Base-by-base conservation (phyloP, 2,888 invertebrate species). In the Morpho deidamia region DNA sequence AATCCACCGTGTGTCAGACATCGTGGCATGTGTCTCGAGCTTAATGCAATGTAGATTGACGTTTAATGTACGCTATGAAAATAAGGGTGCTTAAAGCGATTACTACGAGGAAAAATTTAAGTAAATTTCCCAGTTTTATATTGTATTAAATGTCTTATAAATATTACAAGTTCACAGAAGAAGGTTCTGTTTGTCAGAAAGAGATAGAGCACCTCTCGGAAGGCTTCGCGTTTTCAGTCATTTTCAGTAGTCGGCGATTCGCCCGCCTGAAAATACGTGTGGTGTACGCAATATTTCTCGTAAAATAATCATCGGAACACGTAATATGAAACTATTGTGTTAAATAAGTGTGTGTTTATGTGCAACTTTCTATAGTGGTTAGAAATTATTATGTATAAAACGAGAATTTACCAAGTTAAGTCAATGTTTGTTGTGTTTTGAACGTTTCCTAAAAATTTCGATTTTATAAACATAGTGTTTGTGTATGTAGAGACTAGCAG, bases 151-250 rank as follows among this genome's bases (percentile, higher is more conserved):
- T 54, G 56, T 50, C 49, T 60, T 56, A 58, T 53, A 59, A 59
- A 62, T 63, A 60, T 59, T 59, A 51, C 49, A 60, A 61, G 60
- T 59, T 57, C 51, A 56, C 51, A 54, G 62, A 60, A 64, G 61
- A 60, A 64, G 61, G 59, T 51, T 59, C 47, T 55, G 48, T 56
- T 51, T 12, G 63, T 56, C 53, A 35, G 68, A 69, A 53, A 61
- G 65, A 60, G 69, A 69, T 14, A 49, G 63, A 35, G 11, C 38
- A 41, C 52, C 47, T 33, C 51, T 60, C 60, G 59, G 56, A 51
- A 47, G 50, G 51, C 38, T 53, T 58, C 59, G 57, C 61, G 42
- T 47, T 58, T 62, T 59, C 61, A 57, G 66, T 67, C 61, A 40
- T 47, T 58, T 62, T 59, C 61, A 57, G 66, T 67, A 53, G 55